Base-by-base conservation (phyloP, 2,797 vertebrate species). In the Eremophila alpestris region DNA sequence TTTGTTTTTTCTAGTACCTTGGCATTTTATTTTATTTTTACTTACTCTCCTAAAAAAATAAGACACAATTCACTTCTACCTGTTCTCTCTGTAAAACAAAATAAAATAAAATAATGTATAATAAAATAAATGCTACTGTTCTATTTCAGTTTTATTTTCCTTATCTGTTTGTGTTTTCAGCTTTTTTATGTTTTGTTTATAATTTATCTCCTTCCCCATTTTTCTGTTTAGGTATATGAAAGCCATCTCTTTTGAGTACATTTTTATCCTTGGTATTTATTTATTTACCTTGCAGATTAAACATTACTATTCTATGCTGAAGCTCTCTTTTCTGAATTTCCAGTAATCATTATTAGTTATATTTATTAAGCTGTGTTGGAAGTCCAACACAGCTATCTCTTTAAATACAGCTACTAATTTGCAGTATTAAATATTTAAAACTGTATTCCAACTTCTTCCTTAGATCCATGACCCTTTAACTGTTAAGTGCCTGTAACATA, bases 271-370 rank as follows among this genome's bases (percentile, higher is more conserved):
- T 73, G 29, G 2, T 80, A 75, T 78, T 74, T 38, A 49, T 88
- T 78, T 91, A 83, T 74, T 97, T 93, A 85, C 24, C 27, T 48
- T 95, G 52, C 23, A 93, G 13, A 82, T 76, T 94, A 95, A 89
- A 7, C 5, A 64, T 45, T 93, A 17, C 46, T 85, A 11, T 83
- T 93, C 80, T 73, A 9, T 83, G 32, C 13, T 56, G 32, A 93
- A 80, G 27, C 16, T 46, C 85, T 51, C 54, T 60, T 89, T 52
- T 88, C 73, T 27, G 46, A 86, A 71, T 89, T 91, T 95, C 20
- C 34, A 83, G 36, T 86, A 58, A 64, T 82, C 21, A 67, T 92
- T 83, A 83, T 75, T 69, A 91, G 36, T 95, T 95, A 58, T 10
- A 45, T 88, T 92, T 95, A 29, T 89, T 89, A 93, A 90, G 20